A percentile compares a stretch with the other conserved stretches of the same genome.
phyloP scores from a whole-genome alignment of 2,888 invertebrate species.

The Hanleya hanleyi region DNA sequence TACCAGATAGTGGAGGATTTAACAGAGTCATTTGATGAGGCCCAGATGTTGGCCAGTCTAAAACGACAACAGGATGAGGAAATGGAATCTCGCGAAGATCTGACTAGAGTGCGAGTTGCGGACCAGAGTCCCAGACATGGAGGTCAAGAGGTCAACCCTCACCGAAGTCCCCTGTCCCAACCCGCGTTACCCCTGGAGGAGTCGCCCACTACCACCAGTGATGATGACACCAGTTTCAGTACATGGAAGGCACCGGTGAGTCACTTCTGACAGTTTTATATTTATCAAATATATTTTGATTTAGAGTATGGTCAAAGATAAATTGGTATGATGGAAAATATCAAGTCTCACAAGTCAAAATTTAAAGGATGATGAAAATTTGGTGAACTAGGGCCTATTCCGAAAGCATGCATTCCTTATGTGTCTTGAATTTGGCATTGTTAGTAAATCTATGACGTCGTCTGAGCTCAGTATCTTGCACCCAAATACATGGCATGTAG shows the following conservation, averaged over 20 bases:
- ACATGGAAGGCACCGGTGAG: conserved; percentile 65
- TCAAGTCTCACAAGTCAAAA: too few relatives aligned
- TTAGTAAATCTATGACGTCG: too few relatives aligned
- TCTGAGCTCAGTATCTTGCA: too few relatives aligned
- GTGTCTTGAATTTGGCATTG: too few relatives aligned
- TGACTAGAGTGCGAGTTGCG: background rate
- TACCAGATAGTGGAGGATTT: conserved; percentile 61
- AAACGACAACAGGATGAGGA: conserved; percentile 61
- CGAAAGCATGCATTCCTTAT: too few relatives aligned
- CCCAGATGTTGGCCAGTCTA: conserved; percentile 66
- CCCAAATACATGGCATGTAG: too few relatives aligned
- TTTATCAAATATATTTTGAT: too few relatives aligned
- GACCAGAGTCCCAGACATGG: background rate
- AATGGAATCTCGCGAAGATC: conserved; percentile 9
- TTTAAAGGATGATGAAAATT: too few relatives aligned
- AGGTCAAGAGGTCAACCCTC: background rate
- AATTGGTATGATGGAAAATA: too few relatives aligned
- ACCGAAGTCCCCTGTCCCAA: background rate
- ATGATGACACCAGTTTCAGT: conserved; percentile 66
- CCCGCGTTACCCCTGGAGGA: conserved; percentile 46
- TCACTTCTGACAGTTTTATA: too few relatives aligned
- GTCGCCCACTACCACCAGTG: conserved; percentile 61
- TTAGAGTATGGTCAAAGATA: too few relatives aligned
- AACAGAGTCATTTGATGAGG: conserved; percentile 69
- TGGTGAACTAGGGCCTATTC: too few relatives aligned